Evolutionary conservation across 2,797 vertebrate species (phyloP).

Genomic region (Avahi laniger): DNA sequence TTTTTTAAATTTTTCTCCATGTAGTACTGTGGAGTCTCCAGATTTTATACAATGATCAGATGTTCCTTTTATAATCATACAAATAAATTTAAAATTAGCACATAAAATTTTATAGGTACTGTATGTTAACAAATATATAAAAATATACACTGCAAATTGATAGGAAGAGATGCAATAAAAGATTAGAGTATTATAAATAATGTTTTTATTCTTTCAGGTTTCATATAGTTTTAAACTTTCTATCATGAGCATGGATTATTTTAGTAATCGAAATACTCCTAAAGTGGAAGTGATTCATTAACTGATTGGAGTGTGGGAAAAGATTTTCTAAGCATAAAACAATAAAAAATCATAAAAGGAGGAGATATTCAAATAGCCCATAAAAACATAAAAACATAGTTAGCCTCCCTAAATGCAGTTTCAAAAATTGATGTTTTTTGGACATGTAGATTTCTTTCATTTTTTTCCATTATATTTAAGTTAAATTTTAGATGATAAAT

Average conservation of each 20-base stretch:
- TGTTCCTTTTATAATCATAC: slow-evolving; percentile 54
- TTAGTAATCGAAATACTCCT: not conserved
- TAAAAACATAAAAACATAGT: not conserved
- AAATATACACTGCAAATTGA: not conserved
- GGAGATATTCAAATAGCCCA: not conserved
- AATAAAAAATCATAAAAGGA: not conserved
- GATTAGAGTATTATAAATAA: not conserved
- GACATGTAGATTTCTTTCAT: not conserved
- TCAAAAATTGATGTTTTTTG: not conserved
- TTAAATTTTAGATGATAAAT: not conserved
- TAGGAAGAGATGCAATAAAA: not conserved
- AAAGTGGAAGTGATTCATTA: not conserved
- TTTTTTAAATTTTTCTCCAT: not conserved
- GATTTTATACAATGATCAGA: slow-evolving; percentile 33
- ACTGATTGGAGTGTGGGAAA: not conserved
- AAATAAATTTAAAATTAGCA: slow-evolving; percentile 43
- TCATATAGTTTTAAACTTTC: slow-evolving; percentile 9
- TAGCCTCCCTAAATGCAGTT: not conserved
- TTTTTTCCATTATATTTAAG: not conserved
- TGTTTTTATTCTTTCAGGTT: not conserved
- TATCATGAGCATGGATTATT: not conserved
- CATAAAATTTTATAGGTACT: slow-evolving; percentile 22
- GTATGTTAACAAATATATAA: not conserved
- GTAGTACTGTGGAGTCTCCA: not conserved
- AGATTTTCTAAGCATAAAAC: slow-evolving; percentile 1